Evolutionary conservation across 1,140 invertebrate species (phyloP).

Genomic region (Spodoptera frugiperda): DNA sequence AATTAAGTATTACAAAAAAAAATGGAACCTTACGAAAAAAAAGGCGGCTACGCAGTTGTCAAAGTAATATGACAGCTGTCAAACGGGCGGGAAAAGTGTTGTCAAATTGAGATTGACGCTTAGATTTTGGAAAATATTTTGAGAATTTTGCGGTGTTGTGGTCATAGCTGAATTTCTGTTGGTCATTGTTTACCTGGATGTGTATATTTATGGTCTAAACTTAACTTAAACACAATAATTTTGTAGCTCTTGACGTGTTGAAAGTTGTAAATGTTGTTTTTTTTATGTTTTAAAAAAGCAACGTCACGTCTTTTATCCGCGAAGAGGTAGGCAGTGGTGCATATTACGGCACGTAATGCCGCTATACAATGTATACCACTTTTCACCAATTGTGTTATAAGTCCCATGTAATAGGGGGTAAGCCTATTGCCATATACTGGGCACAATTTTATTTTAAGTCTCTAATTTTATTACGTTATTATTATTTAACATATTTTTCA

Average conservation of each 20-base stretch:
- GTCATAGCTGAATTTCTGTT: conserved; percentile 23
- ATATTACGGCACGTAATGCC: too few relatives aligned
- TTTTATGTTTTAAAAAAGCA: too few relatives aligned
- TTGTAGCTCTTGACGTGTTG: not conserved
- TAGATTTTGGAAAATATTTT: conserved; percentile 63
- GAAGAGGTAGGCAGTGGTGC: too few relatives aligned
- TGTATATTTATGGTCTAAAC: not conserved
- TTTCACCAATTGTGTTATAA: too few relatives aligned
- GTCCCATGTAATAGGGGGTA: too few relatives aligned
- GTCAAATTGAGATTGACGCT: conserved; percentile 67
- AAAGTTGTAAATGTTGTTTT: too few relatives aligned
- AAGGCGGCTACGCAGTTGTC: conserved; percentile 66
- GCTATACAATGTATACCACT: too few relatives aligned
- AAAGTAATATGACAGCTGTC: conserved; percentile 78
- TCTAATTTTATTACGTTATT: too few relatives aligned
- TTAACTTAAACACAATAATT: not conserved
- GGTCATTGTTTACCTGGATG: conserved; percentile 39
- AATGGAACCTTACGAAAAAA: conserved; percentile 16
- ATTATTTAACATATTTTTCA: too few relatives aligned
- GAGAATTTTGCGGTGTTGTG: conserved; percentile 39
- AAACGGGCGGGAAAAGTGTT: conserved; percentile 63
- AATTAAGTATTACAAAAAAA: not conserved
- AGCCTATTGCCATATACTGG: too few relatives aligned
- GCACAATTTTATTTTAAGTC: too few relatives aligned
- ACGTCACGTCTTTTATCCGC: too few relatives aligned